Base-by-base conservation (phyloP, 2,113 vertebrate species). In the Myiozetetes cayanensis region DNA sequence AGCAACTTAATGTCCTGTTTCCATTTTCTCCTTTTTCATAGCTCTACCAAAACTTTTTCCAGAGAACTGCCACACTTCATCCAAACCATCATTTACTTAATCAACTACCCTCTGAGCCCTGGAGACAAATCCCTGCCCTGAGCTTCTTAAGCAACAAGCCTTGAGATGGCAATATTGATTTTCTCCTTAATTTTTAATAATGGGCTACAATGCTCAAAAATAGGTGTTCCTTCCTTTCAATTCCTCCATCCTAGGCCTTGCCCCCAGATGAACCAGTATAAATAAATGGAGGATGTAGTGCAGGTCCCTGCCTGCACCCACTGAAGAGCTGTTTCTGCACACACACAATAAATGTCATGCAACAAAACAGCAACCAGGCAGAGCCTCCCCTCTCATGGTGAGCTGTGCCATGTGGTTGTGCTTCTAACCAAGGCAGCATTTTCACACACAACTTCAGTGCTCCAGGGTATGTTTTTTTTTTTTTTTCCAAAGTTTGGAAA, bases 361-460 rank as follows among this genome's bases (percentile, higher is more conserved):
- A 66, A 46, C 0, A 2, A 2, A 74, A 74, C 33, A 77, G 75
- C 52, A 59, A 55, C 22, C 85, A 83, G 35, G 78, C 90, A 86
- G 41, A 78, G 73, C 65, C 44, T 49, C 52, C 46, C 63, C 53
- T 67, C 76, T 67, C 77, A 5, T 35, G 74, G 70, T 31, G 62
- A 75, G 61, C 41, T 71, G 68, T 79, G 68, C 79, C 94, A 94
- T 88, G 87, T 94, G 96, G 94, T 79, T 91, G 88, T 92, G 73
- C 63, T 92, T 94, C 62, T 47, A 85, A 91, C 41, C 81, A 43
- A 86, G 65, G 75, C 94, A 74, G 90, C 86, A 74, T 90, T 94
- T 90, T 94, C 82, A 67, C 88, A 85, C 81, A 87, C 77, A 94
- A 74, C 67, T 86, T 14, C 14, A 91, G 43, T n/a, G 81, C 90